Evolutionary conservation across 2,797 vertebrate genomes (phyloP), one percentile per base, ranked within the genome.

Genomic region (Leucoraja ocellata): DNA sequence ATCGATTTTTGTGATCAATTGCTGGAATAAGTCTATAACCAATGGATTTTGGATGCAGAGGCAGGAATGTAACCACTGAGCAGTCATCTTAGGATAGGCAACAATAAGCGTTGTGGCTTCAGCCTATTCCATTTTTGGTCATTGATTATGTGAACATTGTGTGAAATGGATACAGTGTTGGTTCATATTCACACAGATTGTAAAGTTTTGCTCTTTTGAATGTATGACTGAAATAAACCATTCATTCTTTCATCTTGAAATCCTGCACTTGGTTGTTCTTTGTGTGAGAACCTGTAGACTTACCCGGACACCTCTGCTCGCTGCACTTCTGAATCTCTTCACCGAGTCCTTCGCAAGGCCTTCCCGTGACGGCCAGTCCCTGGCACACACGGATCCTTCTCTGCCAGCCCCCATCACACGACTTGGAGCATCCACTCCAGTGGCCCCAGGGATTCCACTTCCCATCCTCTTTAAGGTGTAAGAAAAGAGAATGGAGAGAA

Each of bases 371-470:
- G 0, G 97, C 96, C 18, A 95, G 97, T 0, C 98, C 98, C 95
- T 99, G 98, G 94, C 99, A 99, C 94, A 98, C 97, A 54, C 98
- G 96, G 25, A 96, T 96, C 94, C 98, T 95, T 94, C 98, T 97
- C 95, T 99, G 98, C 98, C 98, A 99, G 94, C 99, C 99, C 0
- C 98, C 98, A 0, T 99, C 98, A 1, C 99, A 99, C 14, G 99
- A 99, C 93, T 98, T 99, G 28, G 98, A 99, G 94, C 99, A 99
- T 93, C 98, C 98, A 81, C 98, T 99, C 99, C 99, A 99, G 0
- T 98, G 98, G 25, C 98, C 98, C 99, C 98, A 99, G 5, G 97
- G 98, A 94, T 99, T 99, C 99, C 99, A 99, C 94, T 99, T 98
- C 58, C 99, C 99, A 61, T 99, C 99, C 93, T 98, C 99, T 99